Evolutionary conservation across 2,113 vertebrate species (phyloP), one percentile per base, ranked within the genome.

Genomic region (Arvicanthis niloticus): DNA sequence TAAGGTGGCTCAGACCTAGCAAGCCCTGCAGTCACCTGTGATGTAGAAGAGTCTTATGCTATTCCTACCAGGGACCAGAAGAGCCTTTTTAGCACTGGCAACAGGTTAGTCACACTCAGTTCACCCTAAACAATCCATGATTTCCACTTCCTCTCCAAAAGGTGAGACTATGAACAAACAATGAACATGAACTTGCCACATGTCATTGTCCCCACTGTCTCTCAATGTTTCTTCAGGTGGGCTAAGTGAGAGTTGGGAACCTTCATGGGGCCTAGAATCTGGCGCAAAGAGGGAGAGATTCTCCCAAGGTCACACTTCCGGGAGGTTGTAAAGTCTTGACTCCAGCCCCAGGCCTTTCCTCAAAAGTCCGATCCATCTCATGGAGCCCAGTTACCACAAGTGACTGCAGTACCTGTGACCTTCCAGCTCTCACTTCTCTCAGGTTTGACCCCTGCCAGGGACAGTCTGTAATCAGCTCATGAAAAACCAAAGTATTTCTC

Each of bases 401-500:
- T 48, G 62, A 12, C 2, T 80, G 56, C 5, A 37, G 31, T 22
- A 21, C 5, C 0, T 29, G 17, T 15, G 34, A 17, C 89, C 29
- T 75, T 53, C 76, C 9, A 11, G 78, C 58, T 86, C 15, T 31
- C 31, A 53, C 29, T 34, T 37, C 77, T 56, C 9, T 34, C 31
- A 58, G 51, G 58, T 75, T 16, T 3, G 4, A n/a, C 21, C 75
- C 37, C 48, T 58, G 60, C 93, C 77, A 70, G 34, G 60, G 85
- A 81, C 62, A 87, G 76, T 9, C 24, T 88, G 19, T 48, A 84
- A 60, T 22, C 48, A 75, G 67, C 48, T 68, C 29, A 31, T 29
- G 40, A 95, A 84, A 88, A 96, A 92, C 40, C 95, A 72, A 89
- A 93, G 67, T 93, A 56, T 81, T 92, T 77, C 80, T 78, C 91